A percentile compares a stretch with the other conserved stretches of the same genome.
phyloP scores from a whole-genome alignment of 2,888 invertebrate species.

The Eulithis prunata region DNA sequence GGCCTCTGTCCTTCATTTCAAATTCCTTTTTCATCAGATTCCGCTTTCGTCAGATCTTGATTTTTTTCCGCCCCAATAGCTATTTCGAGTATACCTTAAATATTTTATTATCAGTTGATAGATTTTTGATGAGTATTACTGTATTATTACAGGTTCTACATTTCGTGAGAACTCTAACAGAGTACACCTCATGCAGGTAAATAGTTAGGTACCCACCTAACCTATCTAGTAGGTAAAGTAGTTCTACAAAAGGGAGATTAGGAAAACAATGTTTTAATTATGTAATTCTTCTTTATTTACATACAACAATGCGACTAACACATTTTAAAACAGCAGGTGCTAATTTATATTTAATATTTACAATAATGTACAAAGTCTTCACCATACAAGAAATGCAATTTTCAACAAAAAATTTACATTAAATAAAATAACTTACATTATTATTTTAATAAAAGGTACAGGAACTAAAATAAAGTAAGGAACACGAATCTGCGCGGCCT shows the following conservation, averaged over 20 bases:
- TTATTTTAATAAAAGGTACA: conserved; percentile 40
- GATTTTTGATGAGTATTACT: too few species aligned
- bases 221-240: too few species aligned
- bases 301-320: conserved; percentile 79
- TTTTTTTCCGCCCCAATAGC: too few species aligned
- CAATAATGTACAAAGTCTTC: conserved; percentile 59
- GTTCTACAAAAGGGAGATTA: background rate
- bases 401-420: conserved; percentile 53
- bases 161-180: too few species aligned
- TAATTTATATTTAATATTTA: conserved; percentile 69
- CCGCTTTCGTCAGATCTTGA: too few species aligned
- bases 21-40: too few species aligned
- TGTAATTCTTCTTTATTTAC: conserved; percentile 80
- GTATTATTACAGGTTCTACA: too few species aligned
- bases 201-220: too few species aligned
- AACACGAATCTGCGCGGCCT: conserved; percentile 51
- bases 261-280: conserved; percentile 47
- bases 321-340: conserved; percentile 77
- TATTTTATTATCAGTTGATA: too few species aligned
- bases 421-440: conserved; percentile 5
- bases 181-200: too few species aligned
- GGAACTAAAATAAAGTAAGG: conserved; percentile 62
- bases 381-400: conserved; percentile 64
- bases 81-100: too few species aligned
- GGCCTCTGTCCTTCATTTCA: too few species aligned